These are phyloP conservation scores for Nannoperca obscura DNA, from an alignment of 2,797 vertebrate species.

Conservation along the genomic window DNA sequence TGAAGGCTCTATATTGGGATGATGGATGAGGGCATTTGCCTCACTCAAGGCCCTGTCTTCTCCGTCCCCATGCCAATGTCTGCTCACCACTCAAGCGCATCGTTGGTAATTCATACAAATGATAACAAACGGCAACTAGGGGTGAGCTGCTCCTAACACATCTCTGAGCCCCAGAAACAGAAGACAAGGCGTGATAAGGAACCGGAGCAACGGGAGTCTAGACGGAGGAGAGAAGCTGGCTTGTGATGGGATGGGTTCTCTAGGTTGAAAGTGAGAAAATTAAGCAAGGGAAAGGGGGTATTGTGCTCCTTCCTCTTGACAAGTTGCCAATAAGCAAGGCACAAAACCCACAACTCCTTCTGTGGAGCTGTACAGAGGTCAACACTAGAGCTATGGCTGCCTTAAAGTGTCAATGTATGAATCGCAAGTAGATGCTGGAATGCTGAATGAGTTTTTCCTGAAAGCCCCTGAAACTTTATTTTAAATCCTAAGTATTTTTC, in stretches of 20 bases:
- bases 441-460: not conserved
- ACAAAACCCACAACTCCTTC: conserved; percentile 4
- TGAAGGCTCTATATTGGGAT: conserved; percentile 77
- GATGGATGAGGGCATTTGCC: conserved; percentile 84
- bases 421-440: not conserved
- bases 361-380: not conserved
- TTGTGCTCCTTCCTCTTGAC: not conserved
- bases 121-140: conserved; percentile 70
- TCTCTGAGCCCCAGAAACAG: conserved; percentile 19
- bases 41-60: conserved; percentile 77
- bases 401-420: not conserved
- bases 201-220: not conserved
- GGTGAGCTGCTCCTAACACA: conserved; percentile 52
- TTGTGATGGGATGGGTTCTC: conserved; percentile 4
- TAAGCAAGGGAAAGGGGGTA: not conserved
- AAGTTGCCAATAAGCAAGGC: not conserved
- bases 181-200: conserved; percentile 33
- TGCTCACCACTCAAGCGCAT: conserved; percentile 66
- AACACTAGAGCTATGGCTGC: not conserved
- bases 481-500: not conserved
- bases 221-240: not conserved
- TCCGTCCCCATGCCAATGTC: conserved; percentile 68
- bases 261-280: conserved; percentile 5
- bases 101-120: conserved; percentile 78
- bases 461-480: not conserved